Evolutionary conservation across 2,113 vertebrate genomes (phyloP).

Genomic region (Sylvia atricapilla): DNA sequence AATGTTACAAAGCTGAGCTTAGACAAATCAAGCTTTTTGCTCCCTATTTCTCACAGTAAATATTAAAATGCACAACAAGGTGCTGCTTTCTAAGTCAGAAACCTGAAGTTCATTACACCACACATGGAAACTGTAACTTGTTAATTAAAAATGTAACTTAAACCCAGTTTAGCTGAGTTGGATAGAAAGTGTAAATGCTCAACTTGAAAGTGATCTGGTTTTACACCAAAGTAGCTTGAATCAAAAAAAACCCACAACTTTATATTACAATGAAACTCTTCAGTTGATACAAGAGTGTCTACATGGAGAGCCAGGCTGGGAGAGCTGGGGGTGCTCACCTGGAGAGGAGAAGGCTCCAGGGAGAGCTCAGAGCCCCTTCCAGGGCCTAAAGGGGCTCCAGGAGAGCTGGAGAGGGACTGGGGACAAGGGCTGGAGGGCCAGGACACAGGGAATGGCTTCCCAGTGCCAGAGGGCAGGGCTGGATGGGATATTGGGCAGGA

Average conservation of each 20-base stretch:
- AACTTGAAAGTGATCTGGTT: neutral
- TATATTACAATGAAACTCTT: neutral
- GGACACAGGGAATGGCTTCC: neutral
- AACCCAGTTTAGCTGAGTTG: neutral
- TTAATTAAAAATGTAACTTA: neutral
- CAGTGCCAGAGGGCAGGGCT: neutral
- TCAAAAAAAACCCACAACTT: neutral
- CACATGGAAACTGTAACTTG: neutral
- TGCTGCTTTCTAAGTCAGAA: neutral
- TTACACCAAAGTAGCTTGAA: neutral
- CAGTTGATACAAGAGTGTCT: neutral
- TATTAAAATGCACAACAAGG: neutral
- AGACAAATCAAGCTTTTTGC: neutral
- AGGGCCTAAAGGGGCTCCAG: neutral
- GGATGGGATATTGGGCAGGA: neutral
- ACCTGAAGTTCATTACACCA: neutral
- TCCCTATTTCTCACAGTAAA: neutral
- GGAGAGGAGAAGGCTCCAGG: neutral
- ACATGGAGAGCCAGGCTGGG: neutral
- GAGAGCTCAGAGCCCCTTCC: rapidly evolving
- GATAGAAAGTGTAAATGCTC: neutral
- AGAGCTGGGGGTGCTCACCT: neutral
- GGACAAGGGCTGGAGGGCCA: neutral
- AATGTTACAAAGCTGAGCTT: neutral
- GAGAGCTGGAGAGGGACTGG: neutral